These are phyloP conservation scores for Heteromurus nitidus DNA, from an alignment of 2,888 invertebrate species.

Conservation along the genomic window DNA sequence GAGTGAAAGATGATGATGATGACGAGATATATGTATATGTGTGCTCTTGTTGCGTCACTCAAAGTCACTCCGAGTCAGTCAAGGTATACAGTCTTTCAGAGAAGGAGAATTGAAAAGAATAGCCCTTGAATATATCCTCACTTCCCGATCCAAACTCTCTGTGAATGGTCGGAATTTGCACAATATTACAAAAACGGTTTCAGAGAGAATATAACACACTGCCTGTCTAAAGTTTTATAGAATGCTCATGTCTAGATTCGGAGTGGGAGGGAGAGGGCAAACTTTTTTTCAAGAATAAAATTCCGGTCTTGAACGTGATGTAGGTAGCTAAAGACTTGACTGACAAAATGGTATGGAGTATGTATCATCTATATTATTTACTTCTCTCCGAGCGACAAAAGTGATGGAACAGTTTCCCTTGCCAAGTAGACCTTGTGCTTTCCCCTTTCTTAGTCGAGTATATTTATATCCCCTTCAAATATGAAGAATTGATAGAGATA, in stretches of 20 bases:
- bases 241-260: neutral
- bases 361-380: constrained; percentile 2
- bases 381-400: neutral
- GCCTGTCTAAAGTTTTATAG: neutral
- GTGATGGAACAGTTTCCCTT: neutral
- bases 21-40: too few relatives aligned
- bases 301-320: neutral
- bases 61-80: constrained; percentile 18
- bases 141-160: neutral
- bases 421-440: neutral
- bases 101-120: constrained; percentile 9
- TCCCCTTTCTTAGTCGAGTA: too few relatives aligned
- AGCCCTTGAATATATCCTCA: neutral
- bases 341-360: neutral
- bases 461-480: constrained; percentile 11
- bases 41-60: constrained; percentile 36
- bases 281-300: neutral
- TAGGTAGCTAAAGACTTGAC: neutral
- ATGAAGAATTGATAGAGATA: neutral
- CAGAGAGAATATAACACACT: neutral
- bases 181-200: neutral
- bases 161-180: neutral
- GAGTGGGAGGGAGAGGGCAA: neutral
- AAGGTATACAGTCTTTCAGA: too few relatives aligned
- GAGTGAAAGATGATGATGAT: constrained; percentile 33